A percentile compares a stretch with the other conserved stretches of the same genome.
Evolutionary conservation across 2,113 vertebrate genomes (phyloP).

Genomic region (Mystacornis crossleyi): DNA sequence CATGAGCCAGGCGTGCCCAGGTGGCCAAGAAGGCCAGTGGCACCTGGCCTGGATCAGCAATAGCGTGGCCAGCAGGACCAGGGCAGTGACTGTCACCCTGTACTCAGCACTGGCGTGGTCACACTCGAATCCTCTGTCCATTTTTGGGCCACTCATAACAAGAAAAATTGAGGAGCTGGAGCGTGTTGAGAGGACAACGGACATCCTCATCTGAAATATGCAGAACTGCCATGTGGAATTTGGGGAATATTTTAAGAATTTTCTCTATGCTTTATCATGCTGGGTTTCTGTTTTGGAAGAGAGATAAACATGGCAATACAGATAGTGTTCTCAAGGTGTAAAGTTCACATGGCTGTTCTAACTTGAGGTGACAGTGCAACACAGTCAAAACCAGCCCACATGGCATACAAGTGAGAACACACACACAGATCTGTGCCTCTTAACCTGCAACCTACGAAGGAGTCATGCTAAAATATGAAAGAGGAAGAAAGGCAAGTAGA

Average conservation of each 20-base stretch:
- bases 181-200: not conserved
- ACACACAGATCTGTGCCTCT: not conserved
- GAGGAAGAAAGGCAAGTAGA: not conserved
- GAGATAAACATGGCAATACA: not conserved
- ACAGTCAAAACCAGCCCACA: not conserved
- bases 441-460: not conserved
- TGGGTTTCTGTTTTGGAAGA: not conserved
- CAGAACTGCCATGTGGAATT: not conserved
- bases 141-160: accelerated
- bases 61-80: not conserved
- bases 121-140: not conserved
- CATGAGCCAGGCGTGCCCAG: not conserved
- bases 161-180: not conserved
- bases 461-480: not conserved
- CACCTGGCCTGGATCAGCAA: not conserved
- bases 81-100: not conserved
- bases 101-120: not conserved
- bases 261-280: not conserved
- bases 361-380: not conserved
- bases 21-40: not conserved
- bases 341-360: not conserved
- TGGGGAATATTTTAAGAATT: not conserved
- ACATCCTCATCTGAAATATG: not conserved
- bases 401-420: not conserved
- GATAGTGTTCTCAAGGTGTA: not conserved